Conservation (phyloP, 2,888 invertebrate genomes). For the Nineta flava region DNA sequence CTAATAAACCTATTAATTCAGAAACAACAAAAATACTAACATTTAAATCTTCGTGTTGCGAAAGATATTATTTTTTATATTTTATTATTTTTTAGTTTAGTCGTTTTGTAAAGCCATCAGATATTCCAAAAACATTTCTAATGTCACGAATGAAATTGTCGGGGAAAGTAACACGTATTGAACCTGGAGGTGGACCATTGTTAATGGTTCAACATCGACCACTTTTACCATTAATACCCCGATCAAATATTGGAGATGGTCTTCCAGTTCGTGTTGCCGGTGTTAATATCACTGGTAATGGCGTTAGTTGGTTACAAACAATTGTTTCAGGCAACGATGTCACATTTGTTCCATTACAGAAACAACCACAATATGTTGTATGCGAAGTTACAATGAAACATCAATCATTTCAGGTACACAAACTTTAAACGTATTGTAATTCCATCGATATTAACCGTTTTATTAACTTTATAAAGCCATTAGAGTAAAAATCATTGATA, state of each 20-base stretch:
- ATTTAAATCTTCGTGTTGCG: too few species aligned
- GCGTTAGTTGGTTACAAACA: constrained; percentile 29
- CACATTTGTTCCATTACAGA: constrained; percentile 27
- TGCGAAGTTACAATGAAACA: constrained; percentile 28
- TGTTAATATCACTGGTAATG: constrained; percentile 30
- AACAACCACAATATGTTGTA: constrained; percentile 26
- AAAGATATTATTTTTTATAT: constrained; percentile 4
- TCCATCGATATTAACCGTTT: too few species aligned
- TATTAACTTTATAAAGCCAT: too few species aligned
- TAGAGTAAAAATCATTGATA: too few species aligned
- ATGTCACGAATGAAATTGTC: constrained; percentile 22
- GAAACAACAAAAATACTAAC: too few species aligned
- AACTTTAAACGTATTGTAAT: neutral
- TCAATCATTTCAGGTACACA: constrained; percentile 15
- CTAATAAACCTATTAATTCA: too few species aligned
- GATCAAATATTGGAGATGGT: constrained; percentile 16
- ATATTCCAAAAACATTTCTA: constrained; percentile 27
- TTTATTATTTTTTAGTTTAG: constrained; percentile 22
- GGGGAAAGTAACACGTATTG: constrained; percentile 26
- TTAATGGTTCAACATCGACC: constrained; percentile 29
- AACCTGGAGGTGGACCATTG: constrained; percentile 23
- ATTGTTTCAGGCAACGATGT: constrained; percentile 25
- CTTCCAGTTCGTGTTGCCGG: constrained; percentile 36
- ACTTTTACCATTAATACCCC: constrained; percentile 20
- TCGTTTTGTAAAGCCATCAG: constrained; percentile 24